A percentile compares a stretch with the other conserved stretches of the same genome.
Evolutionary conservation across 2,113 vertebrate genomes (phyloP).

Genomic region (Corythoichthys haematopterus): DNA sequence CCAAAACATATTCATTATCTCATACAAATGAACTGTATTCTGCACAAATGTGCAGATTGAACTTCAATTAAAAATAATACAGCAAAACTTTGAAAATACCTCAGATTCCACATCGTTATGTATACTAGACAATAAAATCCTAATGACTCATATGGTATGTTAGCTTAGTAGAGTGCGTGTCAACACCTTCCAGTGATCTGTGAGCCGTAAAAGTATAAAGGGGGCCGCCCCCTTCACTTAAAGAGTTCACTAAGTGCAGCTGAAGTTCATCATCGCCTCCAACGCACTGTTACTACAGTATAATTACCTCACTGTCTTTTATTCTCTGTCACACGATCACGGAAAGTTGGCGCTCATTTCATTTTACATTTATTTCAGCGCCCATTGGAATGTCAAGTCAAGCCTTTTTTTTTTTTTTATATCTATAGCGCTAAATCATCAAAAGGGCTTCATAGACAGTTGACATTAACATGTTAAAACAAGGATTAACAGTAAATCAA

Average conservation of each 20-base stretch:
- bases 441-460: too few species aligned
- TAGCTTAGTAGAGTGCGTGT: background rate
- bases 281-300: background rate
- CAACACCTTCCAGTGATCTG: background rate
- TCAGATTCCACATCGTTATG: background rate
- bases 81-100: background rate
- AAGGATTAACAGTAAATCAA: too few species aligned
- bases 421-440: too few species aligned
- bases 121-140: background rate
- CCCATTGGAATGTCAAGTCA: background rate
- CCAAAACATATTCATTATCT: conserved; percentile 39
- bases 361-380: background rate
- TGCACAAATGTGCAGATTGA: conserved; percentile 1
- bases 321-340: background rate
- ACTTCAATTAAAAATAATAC: too few species aligned
- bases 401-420: too few species aligned
- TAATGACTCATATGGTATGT: conserved; percentile 1
- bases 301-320: background rate
- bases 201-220: conserved; percentile 2
- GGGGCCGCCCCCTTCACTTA: background rate
- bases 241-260: conserved; percentile 12
- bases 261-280: conserved; percentile 20
- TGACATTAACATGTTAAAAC: too few species aligned
- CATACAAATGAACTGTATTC: conserved; percentile 11
- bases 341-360: background rate